A percentile compares a stretch with the other conserved stretches of the same genome.
These are phyloP conservation scores for Lanius collurio DNA, from an alignment of 2,113 vertebrate species.

Conservation along the genomic window DNA sequence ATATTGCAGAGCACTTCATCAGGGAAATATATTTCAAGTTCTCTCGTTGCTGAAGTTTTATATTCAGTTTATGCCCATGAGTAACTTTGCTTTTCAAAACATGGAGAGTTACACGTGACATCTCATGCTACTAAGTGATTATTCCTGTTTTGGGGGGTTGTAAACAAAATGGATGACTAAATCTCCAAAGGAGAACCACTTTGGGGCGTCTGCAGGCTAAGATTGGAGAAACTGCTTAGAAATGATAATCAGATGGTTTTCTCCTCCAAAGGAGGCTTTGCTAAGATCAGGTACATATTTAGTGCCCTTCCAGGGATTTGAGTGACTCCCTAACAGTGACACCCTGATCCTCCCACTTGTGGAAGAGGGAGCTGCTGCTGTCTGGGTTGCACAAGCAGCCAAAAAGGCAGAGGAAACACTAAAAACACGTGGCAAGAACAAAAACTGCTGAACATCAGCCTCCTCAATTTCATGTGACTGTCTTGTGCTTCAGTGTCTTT, in stretches of 20 bases:
- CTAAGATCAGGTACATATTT: not conserved
- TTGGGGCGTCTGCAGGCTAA: not conserved
- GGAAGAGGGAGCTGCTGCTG: not conserved
- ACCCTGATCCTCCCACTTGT: not conserved
- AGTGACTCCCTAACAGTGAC: not conserved
- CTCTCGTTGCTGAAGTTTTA: not conserved
- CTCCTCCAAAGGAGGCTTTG: not conserved
- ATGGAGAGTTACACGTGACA: accelerated
- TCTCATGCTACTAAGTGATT: not conserved
- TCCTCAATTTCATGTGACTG: not conserved
- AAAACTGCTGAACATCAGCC: not conserved
- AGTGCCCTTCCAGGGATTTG: not conserved
- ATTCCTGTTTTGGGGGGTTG: not conserved
- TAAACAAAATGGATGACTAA: not conserved
- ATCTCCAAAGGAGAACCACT: not conserved
- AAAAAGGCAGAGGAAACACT: not conserved
- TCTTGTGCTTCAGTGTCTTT: not conserved
- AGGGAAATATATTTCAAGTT: not conserved
- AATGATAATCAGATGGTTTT: not conserved
- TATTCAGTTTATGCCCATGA: not conserved
- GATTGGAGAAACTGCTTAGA: not conserved
- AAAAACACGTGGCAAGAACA: not conserved
- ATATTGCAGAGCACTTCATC: not conserved
- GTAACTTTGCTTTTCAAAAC: not conserved
- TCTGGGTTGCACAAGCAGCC: not conserved